A percentile compares a stretch with the other conserved stretches of the same genome.
These are phyloP conservation scores for Virgularia gustaviana DNA, from an alignment of 92 coral and sea anemone genomes.

Conservation along the genomic window DNA sequence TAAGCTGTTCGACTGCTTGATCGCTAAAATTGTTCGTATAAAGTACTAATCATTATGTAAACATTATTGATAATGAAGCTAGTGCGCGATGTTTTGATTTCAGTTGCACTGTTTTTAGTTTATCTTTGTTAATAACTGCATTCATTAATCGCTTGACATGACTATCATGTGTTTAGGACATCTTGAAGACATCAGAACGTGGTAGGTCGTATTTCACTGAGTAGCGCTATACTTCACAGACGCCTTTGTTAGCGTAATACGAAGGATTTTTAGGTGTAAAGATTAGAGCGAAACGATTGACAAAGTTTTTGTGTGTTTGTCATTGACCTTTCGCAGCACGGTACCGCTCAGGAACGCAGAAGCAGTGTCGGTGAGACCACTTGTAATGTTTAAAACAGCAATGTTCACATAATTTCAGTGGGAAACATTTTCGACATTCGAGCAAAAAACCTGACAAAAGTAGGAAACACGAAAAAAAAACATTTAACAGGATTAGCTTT, in stretches of 20 bases:
- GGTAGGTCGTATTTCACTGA: too few species aligned
- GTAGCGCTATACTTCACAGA: too few species aligned
- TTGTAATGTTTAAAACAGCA: too few species aligned
- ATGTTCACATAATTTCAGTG: too few species aligned
- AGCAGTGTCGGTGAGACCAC: background rate
- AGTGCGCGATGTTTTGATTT: slow-evolving; percentile 32
- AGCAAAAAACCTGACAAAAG: too few species aligned
- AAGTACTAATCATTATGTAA: background rate
- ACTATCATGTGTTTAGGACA: slow-evolving; percentile 15
- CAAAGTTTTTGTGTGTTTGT: too few species aligned
- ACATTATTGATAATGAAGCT: slow-evolving; percentile 13
- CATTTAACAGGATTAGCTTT: too few species aligned
- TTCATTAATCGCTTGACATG: slow-evolving; percentile 35
- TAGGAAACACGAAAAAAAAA: too few species aligned
- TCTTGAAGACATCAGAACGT: slow-evolving; percentile 16
- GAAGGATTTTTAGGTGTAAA: too few species aligned
- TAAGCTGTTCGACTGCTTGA: slow-evolving; percentile 27
- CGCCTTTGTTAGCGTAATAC: too few species aligned
- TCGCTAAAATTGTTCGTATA: slow-evolving; percentile 2
- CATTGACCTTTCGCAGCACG: slow-evolving; percentile 19
- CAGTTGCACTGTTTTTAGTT: background rate
- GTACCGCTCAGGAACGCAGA: slow-evolving; percentile 14
- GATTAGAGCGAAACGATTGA: too few species aligned
- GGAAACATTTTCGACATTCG: too few species aligned
- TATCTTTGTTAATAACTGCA: slow-evolving; percentile 31